phyloP scores from a whole-genome alignment of 2,113 vertebrate species.

The Lophotis ruficrista region DNA sequence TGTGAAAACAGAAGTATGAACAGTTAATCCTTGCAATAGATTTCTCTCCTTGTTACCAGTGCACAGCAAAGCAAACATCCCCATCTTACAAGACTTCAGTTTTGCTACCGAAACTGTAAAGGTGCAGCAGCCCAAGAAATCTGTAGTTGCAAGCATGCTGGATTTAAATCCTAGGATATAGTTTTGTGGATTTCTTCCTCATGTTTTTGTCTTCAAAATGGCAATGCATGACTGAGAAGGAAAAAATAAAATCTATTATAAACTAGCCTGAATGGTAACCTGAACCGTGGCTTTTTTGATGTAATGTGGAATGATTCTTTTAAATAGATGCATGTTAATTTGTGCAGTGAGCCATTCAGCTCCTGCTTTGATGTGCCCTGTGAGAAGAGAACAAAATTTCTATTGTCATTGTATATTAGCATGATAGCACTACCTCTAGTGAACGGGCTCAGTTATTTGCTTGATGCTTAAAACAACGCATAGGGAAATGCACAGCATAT shows the following conservation, averaged over 20 bases:
- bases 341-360: neutral
- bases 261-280: neutral
- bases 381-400: neutral
- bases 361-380: neutral
- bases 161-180: neutral
- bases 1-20: neutral
- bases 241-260: neutral
- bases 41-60: neutral
- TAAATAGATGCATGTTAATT: neutral
- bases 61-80: neutral
- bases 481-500: neutral
- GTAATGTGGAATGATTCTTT: neutral
- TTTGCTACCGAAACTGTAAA: neutral
- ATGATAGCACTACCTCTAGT: neutral
- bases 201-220: neutral
- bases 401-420: neutral
- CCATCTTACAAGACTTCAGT: neutral
- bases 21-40: neutral
- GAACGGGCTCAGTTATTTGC: neutral
- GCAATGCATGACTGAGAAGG: neutral
- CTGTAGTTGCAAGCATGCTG: neutral
- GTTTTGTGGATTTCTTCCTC: neutral
- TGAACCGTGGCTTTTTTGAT: neutral
- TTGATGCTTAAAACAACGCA: neutral
- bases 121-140: neutral